Evolutionary conservation across 2,888 invertebrate genomes (phyloP), one percentile per base, ranked within the genome.

Genomic region (Cylindroiulus punctatus): DNA sequence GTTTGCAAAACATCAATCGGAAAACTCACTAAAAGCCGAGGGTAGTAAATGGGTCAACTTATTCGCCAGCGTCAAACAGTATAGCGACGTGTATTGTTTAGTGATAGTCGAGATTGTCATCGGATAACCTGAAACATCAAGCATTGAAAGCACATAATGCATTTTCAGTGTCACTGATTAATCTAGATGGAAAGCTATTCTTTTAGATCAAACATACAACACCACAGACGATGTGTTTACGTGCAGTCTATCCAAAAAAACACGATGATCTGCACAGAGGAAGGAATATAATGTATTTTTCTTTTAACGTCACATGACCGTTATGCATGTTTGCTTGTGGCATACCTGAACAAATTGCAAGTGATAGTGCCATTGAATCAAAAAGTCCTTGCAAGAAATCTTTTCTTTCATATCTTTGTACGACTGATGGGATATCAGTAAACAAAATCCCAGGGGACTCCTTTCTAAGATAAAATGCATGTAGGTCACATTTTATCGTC

Each of bases 91-190:
- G 65, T 10, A 65, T 65, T 65, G 65, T 65, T 65, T 65, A 26
- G 65, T 1, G 65, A 65, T 26, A 65, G 65, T 65, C 47, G 17
- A 47, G 47, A 47, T 17, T 47, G 47, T 47, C 65, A 65, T 65
- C 65, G 65, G 65, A 65, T 65, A 65, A 65, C 65, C 26, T 65
- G 22, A 26, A 65, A 65, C 65, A 65, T 30, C 65, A 26, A 26
- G 65, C 26, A 65, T 26, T 10, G 65, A 65, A 65, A 65, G 65
- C 65, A 26, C 65, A 65, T 65, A 65, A 65, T 65, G 65, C 65
- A 65, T 65, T 65, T 65, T 65, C 65, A 65, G 65, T 65, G 65
- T 65, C 65, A 65, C 26, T 26, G 65, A 26, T 65, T 65, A 65
- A 65, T 65, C 65, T 8, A 26, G 65, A 26, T 26, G 65, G 65